Conservation (phyloP, 2,113 vertebrate genomes). For the Chionis minor region DNA sequence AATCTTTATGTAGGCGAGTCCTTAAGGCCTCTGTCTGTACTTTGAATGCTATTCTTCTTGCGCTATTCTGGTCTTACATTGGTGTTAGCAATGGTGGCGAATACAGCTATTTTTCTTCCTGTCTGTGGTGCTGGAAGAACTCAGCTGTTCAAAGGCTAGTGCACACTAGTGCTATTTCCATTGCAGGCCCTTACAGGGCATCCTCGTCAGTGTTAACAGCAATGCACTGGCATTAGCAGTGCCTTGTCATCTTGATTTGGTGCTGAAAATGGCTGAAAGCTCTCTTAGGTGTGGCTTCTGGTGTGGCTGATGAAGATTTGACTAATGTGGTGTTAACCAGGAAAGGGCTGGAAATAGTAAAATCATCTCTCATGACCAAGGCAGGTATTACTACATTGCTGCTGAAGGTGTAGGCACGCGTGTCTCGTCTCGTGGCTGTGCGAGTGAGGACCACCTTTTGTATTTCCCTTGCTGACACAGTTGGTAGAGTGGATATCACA, state of each 20-base stretch:
- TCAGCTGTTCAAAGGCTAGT: not conserved
- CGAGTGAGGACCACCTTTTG: not conserved
- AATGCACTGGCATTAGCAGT: not conserved
- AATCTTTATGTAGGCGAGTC: not conserved
- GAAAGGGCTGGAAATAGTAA: not conserved
- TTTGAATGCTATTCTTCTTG: not conserved
- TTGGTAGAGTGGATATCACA: accelerated
- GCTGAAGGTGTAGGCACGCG: not conserved
- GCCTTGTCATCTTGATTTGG: not conserved
- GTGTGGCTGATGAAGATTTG: not conserved
- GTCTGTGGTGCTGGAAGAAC: not conserved
- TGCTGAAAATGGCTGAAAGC: not conserved
- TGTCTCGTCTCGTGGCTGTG: not conserved
- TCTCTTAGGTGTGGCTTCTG: not conserved
- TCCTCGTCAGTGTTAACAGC: not conserved
- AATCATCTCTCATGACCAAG: not conserved
- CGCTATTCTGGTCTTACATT: not conserved
- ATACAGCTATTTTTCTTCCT: not conserved
- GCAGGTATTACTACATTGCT: accelerated
- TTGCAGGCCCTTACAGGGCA: not conserved
- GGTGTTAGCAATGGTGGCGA: not conserved
- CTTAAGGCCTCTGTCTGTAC: not conserved
- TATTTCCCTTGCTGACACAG: not conserved
- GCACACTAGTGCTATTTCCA: not conserved
- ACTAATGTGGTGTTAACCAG: not conserved